Evolutionary conservation across 2,888 invertebrate genomes (phyloP), one percentile per base, ranked within the genome.

Genomic region (Orthosia incerta): DNA sequence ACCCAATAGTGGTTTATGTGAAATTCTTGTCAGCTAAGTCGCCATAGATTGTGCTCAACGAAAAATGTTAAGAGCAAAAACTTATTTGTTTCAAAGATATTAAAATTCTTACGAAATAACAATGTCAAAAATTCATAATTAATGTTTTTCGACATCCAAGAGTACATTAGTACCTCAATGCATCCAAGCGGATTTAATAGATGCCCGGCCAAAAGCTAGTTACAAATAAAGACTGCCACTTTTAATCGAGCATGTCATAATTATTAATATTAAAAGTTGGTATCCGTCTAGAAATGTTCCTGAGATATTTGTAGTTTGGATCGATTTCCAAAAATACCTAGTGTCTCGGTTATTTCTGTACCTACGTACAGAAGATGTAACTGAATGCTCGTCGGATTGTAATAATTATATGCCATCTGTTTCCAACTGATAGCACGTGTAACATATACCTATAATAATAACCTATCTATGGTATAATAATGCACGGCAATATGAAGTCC

Each of bases 331-430:
- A 76, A 76, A 71, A 84, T 75, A 82, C 26, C 55, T 56, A 46
- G 23, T 63, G 56, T 20, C 66, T 79, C 60, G 59, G 57, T 76
- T 73, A 80, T 85, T 78, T 74, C 39, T n/a, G 70, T 68, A 39
- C 55, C 51, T 4, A 5, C 26, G 61, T 65, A 62, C 20, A 48
- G 23, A 61, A 65, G 23, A 68, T 65, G 56, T 74, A 61, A 69
- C 64, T 48, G 74, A 74, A 62, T 60, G 56, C 61, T 50, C 16
- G 9, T 26, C 56, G 23, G 51, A 46, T 60, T n/a, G 57, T 39
- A 71, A 46, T 67, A 67, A 45, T 62, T 59, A 53, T 62, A 48
- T 39, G 55, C 50, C 56, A 60, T 59, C 59, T 60, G 55, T 53
- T 71, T 78, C 4, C 18, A 46, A 48, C 18, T 26, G 23, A 26